These are phyloP conservation scores for Conus ventricosus DNA, from an alignment of 1,140 invertebrate genomes.

Conservation along the genomic window DNA sequence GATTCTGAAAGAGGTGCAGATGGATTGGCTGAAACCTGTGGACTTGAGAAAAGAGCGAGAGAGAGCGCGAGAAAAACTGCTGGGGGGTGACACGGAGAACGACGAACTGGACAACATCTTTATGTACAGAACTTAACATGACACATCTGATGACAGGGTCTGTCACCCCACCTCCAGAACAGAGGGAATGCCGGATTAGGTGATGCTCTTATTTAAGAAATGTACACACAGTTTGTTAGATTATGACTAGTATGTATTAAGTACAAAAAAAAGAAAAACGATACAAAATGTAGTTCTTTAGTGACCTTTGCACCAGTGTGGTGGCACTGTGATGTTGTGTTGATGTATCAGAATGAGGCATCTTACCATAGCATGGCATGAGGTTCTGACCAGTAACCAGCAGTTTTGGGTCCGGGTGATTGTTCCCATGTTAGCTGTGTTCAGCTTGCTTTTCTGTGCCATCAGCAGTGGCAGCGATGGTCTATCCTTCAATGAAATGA, in stretches of 20 bases:
- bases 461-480: too few relatives aligned
- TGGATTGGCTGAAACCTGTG: slow-evolving; percentile 23
- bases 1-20: slow-evolving; percentile 17
- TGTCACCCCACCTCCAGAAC: not conserved
- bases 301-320: too few relatives aligned
- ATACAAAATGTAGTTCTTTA: not conserved
- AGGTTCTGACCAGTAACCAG: too few relatives aligned
- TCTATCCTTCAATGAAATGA: too few relatives aligned
- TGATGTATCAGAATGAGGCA: too few relatives aligned
- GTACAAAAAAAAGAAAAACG: not conserved
- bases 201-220: not conserved
- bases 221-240: too few relatives aligned
- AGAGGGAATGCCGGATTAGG: not conserved
- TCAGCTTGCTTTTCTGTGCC: too few relatives aligned
- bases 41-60: slow-evolving; percentile 22
- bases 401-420: too few relatives aligned
- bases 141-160: not conserved
- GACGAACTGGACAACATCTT: slow-evolving; percentile 31
- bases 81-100: not conserved
- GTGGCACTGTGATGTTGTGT: too few relatives aligned
- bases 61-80: not conserved
- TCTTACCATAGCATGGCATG: too few relatives aligned
- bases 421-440: too few relatives aligned
- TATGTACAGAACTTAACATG: slow-evolving; percentile 7
- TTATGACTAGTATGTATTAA: too few relatives aligned